Evolutionary conservation across 1,140 invertebrate genomes (phyloP).

Genomic region (Limonius californicus): DNA sequence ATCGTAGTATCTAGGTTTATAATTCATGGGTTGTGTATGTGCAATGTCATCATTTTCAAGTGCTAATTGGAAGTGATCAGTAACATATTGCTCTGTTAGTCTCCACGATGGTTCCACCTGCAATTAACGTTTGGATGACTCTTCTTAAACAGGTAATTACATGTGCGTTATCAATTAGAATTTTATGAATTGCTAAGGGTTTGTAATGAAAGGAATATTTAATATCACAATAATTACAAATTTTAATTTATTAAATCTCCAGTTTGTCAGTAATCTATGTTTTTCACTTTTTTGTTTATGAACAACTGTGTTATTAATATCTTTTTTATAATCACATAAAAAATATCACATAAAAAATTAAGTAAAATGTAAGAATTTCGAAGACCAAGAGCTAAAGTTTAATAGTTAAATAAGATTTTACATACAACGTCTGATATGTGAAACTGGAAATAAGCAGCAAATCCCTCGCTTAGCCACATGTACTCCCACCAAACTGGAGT

Average conservation of each 20-base stretch:
- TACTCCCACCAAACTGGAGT: constrained; percentile 54
- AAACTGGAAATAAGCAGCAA: constrained; percentile 50
- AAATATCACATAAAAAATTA: too few species aligned
- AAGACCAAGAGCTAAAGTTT: neutral
- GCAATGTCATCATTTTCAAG: neutral
- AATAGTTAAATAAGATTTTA: too few species aligned
- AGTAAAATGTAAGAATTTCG: neutral
- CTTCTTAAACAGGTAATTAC: too few species aligned
- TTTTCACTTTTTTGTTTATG: too few species aligned
- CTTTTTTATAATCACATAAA: too few species aligned
- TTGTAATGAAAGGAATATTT: too few species aligned
- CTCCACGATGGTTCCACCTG: neutral
- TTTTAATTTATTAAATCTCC: too few species aligned
- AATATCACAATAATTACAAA: too few species aligned
- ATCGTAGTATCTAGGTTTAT: neutral
- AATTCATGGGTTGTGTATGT: neutral
- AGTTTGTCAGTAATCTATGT: too few species aligned
- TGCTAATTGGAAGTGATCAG: neutral
- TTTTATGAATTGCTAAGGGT: too few species aligned
- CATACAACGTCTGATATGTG: constrained; percentile 31
- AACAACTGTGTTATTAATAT: too few species aligned
- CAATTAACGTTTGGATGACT: neutral
- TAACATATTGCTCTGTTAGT: neutral
- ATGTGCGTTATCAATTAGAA: too few species aligned
- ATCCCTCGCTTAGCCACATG: constrained; percentile 53